phyloP scores from a whole-genome alignment of 2,888 invertebrate genomes.

The Dorcus parallelipipedus region DNA sequence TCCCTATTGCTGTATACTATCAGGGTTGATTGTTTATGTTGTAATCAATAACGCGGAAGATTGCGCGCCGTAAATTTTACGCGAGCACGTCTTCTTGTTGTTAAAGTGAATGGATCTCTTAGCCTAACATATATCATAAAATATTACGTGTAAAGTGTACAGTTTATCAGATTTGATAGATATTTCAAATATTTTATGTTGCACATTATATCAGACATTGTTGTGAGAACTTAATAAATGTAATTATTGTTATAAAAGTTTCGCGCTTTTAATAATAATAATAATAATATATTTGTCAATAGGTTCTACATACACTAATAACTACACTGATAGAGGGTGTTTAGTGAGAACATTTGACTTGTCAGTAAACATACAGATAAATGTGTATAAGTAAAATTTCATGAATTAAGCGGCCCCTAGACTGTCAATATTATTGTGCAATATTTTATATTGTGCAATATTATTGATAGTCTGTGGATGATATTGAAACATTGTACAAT shows the following conservation, averaged over 20 bases:
- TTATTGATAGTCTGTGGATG: no score
- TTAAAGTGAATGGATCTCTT: neutral
- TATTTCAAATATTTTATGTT: constrained; percentile 5
- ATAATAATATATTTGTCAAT: no score
- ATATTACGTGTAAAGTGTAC: constrained; percentile 7
- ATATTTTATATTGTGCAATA: no score
- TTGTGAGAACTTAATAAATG: neutral
- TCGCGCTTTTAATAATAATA: no score
- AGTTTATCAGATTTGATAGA: constrained; percentile 3
- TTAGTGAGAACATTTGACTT: no score
- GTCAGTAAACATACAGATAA: no score
- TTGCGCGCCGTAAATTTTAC: neutral
- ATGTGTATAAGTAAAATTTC: no score
- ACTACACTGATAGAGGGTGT: no score
- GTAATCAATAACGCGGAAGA: neutral
- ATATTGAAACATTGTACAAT: no score
- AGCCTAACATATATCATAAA: constrained; percentile 2
- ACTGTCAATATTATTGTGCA: no score
- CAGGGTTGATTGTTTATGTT: neutral
- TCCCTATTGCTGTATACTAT: constrained; percentile 1
- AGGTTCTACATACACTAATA: no score
- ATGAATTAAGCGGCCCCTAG: no score
- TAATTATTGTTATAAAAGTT: constrained; percentile 5
- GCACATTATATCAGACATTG: constrained; percentile 1
- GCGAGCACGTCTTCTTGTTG: neutral